Evolutionary conservation across 2,888 invertebrate species (phyloP), one percentile per base, ranked within the genome.

Genomic region (Cepaea hortensis): DNA sequence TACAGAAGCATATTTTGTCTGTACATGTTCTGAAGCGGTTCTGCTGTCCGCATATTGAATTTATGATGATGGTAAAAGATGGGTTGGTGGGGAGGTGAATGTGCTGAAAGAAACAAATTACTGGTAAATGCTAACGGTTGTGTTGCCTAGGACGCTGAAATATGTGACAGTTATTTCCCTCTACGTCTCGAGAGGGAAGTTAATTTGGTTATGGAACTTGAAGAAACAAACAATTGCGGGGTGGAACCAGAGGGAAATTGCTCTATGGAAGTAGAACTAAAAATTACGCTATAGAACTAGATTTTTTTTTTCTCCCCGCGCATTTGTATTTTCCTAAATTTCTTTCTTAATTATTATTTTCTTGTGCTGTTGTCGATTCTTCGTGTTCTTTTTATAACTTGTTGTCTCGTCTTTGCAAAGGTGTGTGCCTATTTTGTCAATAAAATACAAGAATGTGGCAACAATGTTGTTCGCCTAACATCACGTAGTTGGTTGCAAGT

Each of bases 111-210:
- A 55, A 55, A 35, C 79, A 79, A 23, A 79, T 79, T 79, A 62
- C 62, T 35, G 55, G 3, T 35, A 62, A 62, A 23, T 3, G 15
- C 79, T 61, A 48, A 79, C 15, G 4, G 62, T 79, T 62, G 15
- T 4, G 35, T 18, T 46, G 6, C 62, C 62, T 11, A 4, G 6
- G 77, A 55, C 23, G 18, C n/a, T 23, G 23, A 61, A 77, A n/a
- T 55, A 61, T 77, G 61, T 35, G 62, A 79, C 79, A 79, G 79
- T 23, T 79, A 79, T 62, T 79, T 79, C 62, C 18, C 62, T 62
- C 77, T 35, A 35, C 61, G n/a, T 7, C 62, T 62, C 35, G 62
- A 13, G 35, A 35, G 79, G 79, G 79, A 79, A 79, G 62, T 62
- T 62, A 11, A 35, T 79, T 62, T n/a, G n/a, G 23, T 55, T n/a